A percentile compares a stretch with the other conserved stretches of the same genome.
Conservation (phyloP, 2,888 invertebrate genomes). For the Stictocephala bisonia region DNA sequence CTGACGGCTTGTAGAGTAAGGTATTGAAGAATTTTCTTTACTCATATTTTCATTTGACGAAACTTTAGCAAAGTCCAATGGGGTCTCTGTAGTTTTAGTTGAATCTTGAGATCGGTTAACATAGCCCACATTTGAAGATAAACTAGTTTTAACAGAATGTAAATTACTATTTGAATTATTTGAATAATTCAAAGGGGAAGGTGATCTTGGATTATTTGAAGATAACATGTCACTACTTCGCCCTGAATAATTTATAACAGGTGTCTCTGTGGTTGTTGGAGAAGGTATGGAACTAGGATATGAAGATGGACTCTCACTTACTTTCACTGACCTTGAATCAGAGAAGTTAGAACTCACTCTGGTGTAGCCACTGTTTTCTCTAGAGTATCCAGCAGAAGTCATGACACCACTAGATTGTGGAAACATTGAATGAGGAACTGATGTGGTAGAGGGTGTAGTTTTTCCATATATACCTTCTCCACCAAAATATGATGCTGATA, state of each 20-base stretch:
- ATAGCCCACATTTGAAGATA: conserved; percentile 29
- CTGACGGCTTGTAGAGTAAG: conserved; percentile 51
- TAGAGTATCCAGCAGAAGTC: conserved; percentile 46
- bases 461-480: conserved; percentile 51
- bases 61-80: conserved; percentile 46
- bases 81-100: conserved; percentile 13
- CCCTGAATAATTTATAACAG: conserved; percentile 47
- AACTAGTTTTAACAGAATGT: conserved; percentile 26
- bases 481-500: conserved; percentile 51
- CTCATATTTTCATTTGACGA: conserved; percentile 3
- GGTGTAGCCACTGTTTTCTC: conserved; percentile 33
- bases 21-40: conserved; percentile 44
- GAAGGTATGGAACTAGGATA: conserved; percentile 18
- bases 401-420: conserved; percentile 46
- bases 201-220: conserved; percentile 17
- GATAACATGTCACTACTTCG: conserved; percentile 43
- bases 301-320: conserved; percentile 33
- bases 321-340: conserved; percentile 42
- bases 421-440: conserved; percentile 46
- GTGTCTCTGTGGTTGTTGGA: conserved; percentile 33
- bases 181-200: conserved; percentile 54
- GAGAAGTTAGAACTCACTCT: conserved; percentile 21
- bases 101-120: conserved; percentile 41
- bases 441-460: conserved; percentile 42
- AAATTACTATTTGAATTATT: conserved; percentile 39